phyloP scores from a whole-genome alignment of 2,888 invertebrate genomes.

The Cartodere bifasciata region DNA sequence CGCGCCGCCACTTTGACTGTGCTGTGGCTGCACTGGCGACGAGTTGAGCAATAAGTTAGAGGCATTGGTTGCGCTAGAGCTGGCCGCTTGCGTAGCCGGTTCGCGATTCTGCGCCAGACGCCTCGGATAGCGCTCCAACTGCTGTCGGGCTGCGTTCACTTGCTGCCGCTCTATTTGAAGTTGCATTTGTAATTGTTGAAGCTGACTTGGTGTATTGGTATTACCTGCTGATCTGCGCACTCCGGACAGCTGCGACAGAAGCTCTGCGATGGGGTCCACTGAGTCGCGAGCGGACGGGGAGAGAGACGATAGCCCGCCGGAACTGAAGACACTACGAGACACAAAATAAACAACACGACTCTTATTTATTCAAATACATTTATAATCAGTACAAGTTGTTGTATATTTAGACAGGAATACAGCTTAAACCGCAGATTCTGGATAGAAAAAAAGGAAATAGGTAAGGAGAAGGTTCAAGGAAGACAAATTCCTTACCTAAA shows the following conservation, averaged over 20 bases:
- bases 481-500: slow-evolving; percentile 60
- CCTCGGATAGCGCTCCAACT: slow-evolving; percentile 78
- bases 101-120: slow-evolving; percentile 53
- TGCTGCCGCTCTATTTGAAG: slow-evolving; percentile 82
- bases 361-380: too few relatives aligned
- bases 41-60: slow-evolving; percentile 31
- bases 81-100: slow-evolving; percentile 21
- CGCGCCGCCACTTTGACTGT: slow-evolving; percentile 27
- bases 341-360: neutral
- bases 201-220: slow-evolving; percentile 56
- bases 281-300: slow-evolving; percentile 85
- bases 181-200: slow-evolving; percentile 94
- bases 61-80: slow-evolving; percentile 22
- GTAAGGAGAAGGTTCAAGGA: neutral
- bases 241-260: slow-evolving; percentile 56
- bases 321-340: slow-evolving; percentile 43
- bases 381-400: too few relatives aligned
- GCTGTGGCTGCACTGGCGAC: slow-evolving; percentile 26
- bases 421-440: neutral
- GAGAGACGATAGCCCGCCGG: slow-evolving; percentile 73
- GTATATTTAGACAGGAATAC: slow-evolving; percentile 1
- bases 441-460: neutral
- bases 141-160: slow-evolving; percentile 75
- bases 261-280: slow-evolving; percentile 93
- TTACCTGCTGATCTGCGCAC: slow-evolving; percentile 39